A percentile compares a stretch with the other conserved stretches of the same genome.
These are phyloP conservation scores for Drosophila gunungcola DNA, from an alignment of 1,140 invertebrate genomes.

Conservation along the genomic window DNA sequence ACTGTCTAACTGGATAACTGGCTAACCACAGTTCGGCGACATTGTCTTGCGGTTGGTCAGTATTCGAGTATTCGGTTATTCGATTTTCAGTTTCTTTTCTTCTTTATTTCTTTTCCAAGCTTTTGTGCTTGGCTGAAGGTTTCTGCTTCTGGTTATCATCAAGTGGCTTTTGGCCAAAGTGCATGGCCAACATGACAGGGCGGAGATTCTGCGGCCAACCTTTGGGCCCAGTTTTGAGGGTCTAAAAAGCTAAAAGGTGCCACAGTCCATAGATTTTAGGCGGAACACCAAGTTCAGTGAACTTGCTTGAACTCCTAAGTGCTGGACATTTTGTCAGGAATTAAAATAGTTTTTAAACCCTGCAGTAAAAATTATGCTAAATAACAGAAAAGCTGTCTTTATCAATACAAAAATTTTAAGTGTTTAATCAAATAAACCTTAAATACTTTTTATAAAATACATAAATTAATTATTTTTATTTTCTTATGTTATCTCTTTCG, in stretches of 20 bases:
- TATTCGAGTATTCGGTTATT: slow-evolving; percentile 18
- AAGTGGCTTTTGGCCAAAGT: slow-evolving; percentile 50
- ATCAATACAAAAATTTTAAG: no score
- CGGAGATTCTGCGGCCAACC: slow-evolving; percentile 31
- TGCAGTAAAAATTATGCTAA: no score
- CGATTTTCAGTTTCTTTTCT: slow-evolving; percentile 4
- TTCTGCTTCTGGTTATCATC: slow-evolving; percentile 40
- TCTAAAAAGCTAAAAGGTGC: background rate
- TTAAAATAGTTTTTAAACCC: no score
- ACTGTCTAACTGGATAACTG: slow-evolving; percentile 1
- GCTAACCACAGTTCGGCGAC: slow-evolving; percentile 44
- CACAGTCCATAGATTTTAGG: background rate
- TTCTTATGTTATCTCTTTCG: no score
- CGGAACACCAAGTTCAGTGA: slow-evolving; percentile 21
- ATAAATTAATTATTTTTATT: no score
- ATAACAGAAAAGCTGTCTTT: no score
- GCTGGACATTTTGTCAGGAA: background rate
- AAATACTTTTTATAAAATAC: no score
- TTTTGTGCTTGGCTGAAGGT: slow-evolving; percentile 44
- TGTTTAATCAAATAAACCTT: no score
- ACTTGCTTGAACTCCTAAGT: background rate
- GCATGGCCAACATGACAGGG: slow-evolving; percentile 56
- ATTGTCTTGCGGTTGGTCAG: slow-evolving; percentile 46
- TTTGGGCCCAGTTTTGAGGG: slow-evolving; percentile 12
- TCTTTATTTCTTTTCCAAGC: slow-evolving; percentile 3